These are phyloP conservation scores for Tapirus terrestris DNA, from an alignment of 2,113 vertebrate genomes.

Conservation along the genomic window DNA sequence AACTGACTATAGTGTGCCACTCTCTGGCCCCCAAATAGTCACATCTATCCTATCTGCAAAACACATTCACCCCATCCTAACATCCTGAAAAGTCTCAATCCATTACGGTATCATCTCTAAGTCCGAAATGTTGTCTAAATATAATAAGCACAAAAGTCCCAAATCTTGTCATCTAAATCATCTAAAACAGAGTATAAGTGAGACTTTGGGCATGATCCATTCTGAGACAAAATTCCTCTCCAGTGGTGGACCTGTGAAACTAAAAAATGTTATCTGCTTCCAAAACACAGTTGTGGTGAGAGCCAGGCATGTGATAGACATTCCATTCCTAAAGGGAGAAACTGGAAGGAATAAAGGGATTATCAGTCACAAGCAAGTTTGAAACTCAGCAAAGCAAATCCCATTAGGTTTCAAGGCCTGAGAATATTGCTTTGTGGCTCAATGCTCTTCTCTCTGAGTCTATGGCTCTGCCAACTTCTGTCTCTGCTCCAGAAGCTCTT, in stretches of 20 bases:
- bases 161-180: neutral
- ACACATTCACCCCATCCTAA: neutral
- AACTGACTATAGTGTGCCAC: too few relatives aligned
- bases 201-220: neutral
- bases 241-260: neutral
- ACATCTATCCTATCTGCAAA: neutral
- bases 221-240: neutral
- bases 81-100: neutral
- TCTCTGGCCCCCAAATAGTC: neutral
- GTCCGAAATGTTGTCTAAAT: neutral
- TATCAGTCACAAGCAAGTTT: neutral
- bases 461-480: fast-evolving
- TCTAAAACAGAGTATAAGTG: neutral
- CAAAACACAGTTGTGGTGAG: neutral
- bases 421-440: neutral
- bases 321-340: neutral
- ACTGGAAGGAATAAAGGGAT: neutral
- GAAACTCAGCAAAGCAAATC: neutral
- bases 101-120: neutral
- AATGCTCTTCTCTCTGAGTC: neutral
- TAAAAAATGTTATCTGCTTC: neutral
- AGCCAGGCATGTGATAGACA: neutral
- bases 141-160: neutral
- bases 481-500: neutral
- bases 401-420: neutral